Evolutionary conservation across 1,140 invertebrate species (phyloP).

Genomic region (Macrobrachium rosenbergii): DNA sequence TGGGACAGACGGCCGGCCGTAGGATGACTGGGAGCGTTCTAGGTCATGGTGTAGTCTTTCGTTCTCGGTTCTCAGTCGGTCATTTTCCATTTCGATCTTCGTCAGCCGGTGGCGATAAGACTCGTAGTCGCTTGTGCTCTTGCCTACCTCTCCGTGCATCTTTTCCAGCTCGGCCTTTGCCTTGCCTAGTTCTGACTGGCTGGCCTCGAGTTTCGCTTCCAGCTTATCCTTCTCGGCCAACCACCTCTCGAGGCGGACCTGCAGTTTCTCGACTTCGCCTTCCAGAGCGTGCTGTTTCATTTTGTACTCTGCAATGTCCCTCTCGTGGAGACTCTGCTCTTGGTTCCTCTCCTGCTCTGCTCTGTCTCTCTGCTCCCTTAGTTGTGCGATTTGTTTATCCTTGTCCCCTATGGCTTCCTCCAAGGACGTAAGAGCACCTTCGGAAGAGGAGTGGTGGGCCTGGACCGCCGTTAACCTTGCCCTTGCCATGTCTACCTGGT

Average conservation of each 20-base stretch:
- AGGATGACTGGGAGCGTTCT: conserved; percentile 79
- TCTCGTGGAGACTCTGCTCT: conserved; percentile 92
- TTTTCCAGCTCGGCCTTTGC: conserved; percentile 94
- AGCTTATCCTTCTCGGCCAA: conserved; percentile 90
- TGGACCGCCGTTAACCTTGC: conserved; percentile 83
- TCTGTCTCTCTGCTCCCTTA: conserved; percentile 91
- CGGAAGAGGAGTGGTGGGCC: conserved; percentile 91
- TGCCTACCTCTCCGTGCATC: conserved; percentile 87
- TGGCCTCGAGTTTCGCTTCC: conserved; percentile 91
- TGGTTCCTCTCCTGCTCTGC: conserved; percentile 97
- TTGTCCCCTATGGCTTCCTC: conserved; percentile 97
- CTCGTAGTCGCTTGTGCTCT: conserved; percentile 90
- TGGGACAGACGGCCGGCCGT: conserved; percentile 24
- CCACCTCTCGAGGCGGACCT: conserved; percentile 86
- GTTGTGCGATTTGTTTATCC: conserved; percentile 94
- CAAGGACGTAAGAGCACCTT: conserved; percentile 90
- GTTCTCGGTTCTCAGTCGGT: conserved; percentile 74
- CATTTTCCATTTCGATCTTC: conserved; percentile 89
- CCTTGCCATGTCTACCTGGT: conserved; percentile 95
- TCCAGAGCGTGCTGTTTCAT: conserved; percentile 80
- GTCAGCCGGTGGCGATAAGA: conserved; percentile 87
- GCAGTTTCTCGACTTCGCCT: conserved; percentile 84
- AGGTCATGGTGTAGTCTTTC: conserved; percentile 82
- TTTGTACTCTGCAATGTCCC: conserved; percentile 95
- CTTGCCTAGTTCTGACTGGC: conserved; percentile 92